Evolutionary conservation across 2,797 vertebrate species (phyloP), one percentile per base, ranked within the genome.

Genomic region (Myripristis jacobus): DNA sequence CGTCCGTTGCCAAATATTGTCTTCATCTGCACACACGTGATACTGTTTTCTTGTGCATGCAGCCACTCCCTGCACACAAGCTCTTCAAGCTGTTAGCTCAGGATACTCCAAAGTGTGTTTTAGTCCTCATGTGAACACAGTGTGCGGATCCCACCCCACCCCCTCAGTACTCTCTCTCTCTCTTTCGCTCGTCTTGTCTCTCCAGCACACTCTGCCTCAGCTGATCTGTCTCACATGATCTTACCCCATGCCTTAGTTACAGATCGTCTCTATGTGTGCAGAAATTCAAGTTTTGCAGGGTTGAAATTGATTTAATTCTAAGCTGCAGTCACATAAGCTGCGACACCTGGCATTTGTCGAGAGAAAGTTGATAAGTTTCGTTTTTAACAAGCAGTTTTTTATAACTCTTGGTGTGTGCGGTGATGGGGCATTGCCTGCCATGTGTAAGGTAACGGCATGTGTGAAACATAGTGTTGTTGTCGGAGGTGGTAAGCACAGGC

Each of bases 201-300:
- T 29, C 29, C 9, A n/a, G 27, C 38, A 67, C 51, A 34, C n/a
- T 60, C 53, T n/a, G n/a, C 38, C 83, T 83, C 61, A 73, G 82
- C 80, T 67, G 50, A 58, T 77, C 50, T 79, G 61, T 71, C 81
- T 91, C 89, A 88, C 83, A 84, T 83, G 82, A 86, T 82, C 75
- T 73, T 60, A 62, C 72, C n/a, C 78, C 80, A 70, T 70, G 73
- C 19, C 27, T 79, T 67, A 48, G 46, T 76, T 72, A 58, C 46
- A 3, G 36, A 84, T 79, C 75, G 62, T 71, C n/a, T 70, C 58
- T 63, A 27, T 77, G 63, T 75, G 66, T 58, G 43, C 51, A n/a
- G 58, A 54, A 10, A 19, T 29, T 48, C 51, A 64, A 29, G 38
- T 48, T 73, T 71, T 53, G 65, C n/a, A 69, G n/a, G 24, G 48